A percentile compares a stretch with the other conserved stretches of the same genome.
phyloP scores from a whole-genome alignment of 2,797 vertebrate species.

The Megalops cyprinoides region DNA sequence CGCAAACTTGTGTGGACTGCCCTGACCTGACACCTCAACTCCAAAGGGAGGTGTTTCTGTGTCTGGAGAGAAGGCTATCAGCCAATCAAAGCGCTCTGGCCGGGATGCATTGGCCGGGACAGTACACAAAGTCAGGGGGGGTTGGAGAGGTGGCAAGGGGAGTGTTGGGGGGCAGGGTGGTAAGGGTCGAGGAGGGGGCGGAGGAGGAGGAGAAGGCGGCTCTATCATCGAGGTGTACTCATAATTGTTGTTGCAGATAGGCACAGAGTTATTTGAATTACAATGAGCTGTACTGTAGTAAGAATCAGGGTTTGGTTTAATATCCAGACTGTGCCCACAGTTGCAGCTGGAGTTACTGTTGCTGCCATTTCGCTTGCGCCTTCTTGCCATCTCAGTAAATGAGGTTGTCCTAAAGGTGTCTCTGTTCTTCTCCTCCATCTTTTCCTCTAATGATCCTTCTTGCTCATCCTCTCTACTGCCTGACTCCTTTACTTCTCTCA shows the following conservation, averaged over 20 bases:
- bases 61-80: constrained; percentile 92
- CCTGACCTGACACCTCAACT: constrained; percentile 54
- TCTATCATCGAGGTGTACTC: constrained; percentile 58
- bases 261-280: constrained; percentile 57
- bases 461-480: constrained; percentile 36
- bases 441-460: constrained; percentile 45
- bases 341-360: constrained; percentile 43
- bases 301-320: constrained; percentile 51
- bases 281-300: constrained; percentile 66
- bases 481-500: constrained; percentile 40
- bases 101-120: constrained; percentile 70
- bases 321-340: constrained; percentile 39
- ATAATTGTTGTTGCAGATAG: constrained; percentile 57
- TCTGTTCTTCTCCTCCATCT: constrained; percentile 51
- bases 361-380: constrained; percentile 66
- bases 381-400: constrained; percentile 88
- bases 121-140: constrained; percentile 64
- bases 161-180: constrained; percentile 67
- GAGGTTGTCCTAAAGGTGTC: constrained; percentile 79
- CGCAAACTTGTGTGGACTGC: constrained; percentile 57
- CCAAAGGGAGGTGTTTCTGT: constrained; percentile 63
- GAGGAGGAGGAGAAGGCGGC: constrained; percentile 68
- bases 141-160: constrained; percentile 57
- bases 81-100: constrained; percentile 90
- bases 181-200: constrained; percentile 76